A percentile compares a stretch with the other conserved stretches of the same genome.
phyloP scores from a whole-genome alignment of 2,888 invertebrate species.

The Andrena chrysosceles region DNA sequence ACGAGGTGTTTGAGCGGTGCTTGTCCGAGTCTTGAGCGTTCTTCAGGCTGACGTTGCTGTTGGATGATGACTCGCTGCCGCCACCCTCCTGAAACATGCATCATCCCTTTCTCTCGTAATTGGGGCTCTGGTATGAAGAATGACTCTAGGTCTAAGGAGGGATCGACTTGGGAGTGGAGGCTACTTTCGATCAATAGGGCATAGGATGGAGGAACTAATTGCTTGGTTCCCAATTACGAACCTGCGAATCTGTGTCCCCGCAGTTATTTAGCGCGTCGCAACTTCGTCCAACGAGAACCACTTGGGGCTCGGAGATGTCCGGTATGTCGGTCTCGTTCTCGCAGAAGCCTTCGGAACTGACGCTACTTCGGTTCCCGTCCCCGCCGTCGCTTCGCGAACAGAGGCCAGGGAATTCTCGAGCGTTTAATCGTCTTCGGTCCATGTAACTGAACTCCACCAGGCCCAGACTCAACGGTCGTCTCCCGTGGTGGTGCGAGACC shows the following conservation, averaged over 20 bases:
- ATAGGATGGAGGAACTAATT: background rate
- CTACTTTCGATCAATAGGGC: background rate
- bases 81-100: constrained; percentile 88
- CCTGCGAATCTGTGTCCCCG: constrained; percentile 84
- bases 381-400: constrained; percentile 81
- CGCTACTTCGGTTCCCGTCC: constrained; percentile 95
- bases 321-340: constrained; percentile 94
- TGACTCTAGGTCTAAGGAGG: background rate
- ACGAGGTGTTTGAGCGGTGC: constrained; percentile 82
- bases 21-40: constrained; percentile 83
- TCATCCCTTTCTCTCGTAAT: background rate
- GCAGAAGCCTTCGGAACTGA: constrained; percentile 98
- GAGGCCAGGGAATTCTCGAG: constrained; percentile 81
- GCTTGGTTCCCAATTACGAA: constrained; percentile 34
- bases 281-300: constrained; percentile 86
- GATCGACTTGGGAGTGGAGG: background rate
- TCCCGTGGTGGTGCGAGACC: constrained; percentile 84
- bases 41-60: constrained; percentile 84
- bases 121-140: background rate
- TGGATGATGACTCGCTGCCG: constrained; percentile 87
- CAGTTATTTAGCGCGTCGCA: constrained; percentile 85
- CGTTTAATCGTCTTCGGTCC: constrained; percentile 81
- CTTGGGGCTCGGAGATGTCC: constrained; percentile 84
- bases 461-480: constrained; percentile 83
- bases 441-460: constrained; percentile 85